Evolutionary conservation across 2,797 vertebrate species (phyloP).

Genomic region (Florisuga fusca): DNA sequence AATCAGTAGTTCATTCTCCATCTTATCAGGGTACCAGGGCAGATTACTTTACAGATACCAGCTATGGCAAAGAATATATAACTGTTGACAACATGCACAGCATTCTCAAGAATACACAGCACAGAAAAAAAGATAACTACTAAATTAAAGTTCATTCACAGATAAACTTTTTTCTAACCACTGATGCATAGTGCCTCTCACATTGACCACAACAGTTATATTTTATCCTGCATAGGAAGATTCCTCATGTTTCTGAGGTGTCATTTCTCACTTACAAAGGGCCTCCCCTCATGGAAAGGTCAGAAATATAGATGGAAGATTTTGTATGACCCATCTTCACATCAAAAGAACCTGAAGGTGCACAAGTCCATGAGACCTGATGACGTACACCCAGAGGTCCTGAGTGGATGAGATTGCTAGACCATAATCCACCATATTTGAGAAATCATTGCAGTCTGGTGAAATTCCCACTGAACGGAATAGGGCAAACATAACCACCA

Average conservation of each 20-base stretch:
- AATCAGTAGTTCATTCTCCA: not conserved
- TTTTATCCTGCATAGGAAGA: not conserved
- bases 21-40: fast-evolving
- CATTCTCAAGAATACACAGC: not conserved
- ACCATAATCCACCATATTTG: no score
- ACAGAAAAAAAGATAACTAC: not conserved
- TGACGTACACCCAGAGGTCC: no score
- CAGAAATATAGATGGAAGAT: not conserved
- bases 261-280: not conserved
- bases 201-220: not conserved
- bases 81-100: not conserved
- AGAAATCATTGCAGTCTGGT: no score
- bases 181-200: not conserved
- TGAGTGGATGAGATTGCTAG: no score
- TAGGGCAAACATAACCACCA: no score
- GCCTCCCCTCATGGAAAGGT: not conserved
- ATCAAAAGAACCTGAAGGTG: not conserved
- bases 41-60: not conserved
- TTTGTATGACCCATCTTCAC: not conserved
- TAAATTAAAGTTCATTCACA: not conserved
- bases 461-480: no score
- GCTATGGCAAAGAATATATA: not conserved
- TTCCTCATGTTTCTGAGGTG: not conserved
- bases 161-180: not conserved
- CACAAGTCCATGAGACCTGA: no score